Base-by-base conservation (phyloP, 2,113 vertebrate genomes). In the Notechis scutatus region DNA sequence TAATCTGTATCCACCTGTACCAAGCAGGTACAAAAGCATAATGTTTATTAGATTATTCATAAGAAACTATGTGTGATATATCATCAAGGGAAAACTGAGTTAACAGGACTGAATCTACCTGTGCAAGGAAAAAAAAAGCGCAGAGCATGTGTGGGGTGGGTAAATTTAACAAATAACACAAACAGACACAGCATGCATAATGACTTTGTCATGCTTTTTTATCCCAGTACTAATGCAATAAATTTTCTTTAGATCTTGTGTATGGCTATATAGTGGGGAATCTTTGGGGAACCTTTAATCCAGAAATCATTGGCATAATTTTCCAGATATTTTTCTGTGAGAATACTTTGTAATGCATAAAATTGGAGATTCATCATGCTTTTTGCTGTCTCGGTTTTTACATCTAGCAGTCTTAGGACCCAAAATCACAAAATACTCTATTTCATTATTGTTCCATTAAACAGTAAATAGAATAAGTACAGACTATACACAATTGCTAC, bases 1-100 rank as follows among this genome's bases (percentile, higher is more conserved):
- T 98, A 96, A 34, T 97, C 97, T 94, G 97, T 97, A 54, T 98
- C 97, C 95, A 98, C 97, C 99, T 99, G 88, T 54, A 95, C 92
- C 92, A 91, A 92, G 50, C 81, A 6, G 34, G 56, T 92, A 94
- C 93, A 2, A 18, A 20, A 45, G n/a, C 0, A 24, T 45, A 23
- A 91, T 26, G 2, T 59, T 20, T 81, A 87, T 59, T 26, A 61
- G n/a, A 61, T 20, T 39, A 59, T 24, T 81, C 34, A 8, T n/a
- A 34, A 64, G 21, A 39, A 26, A 50, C 10, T 7, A 64, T 34
- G 34, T 52, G 64, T 55, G 87, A 90, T 9, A 69, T 4, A 91
- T 74, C 1, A 0, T 42, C 93, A 56, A 88, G 55, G n/a, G 64
- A 21, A 87, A 93, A 0, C 92, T 39, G 12, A 88, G 45, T n/a